Evolutionary conservation across 1,140 invertebrate species (phyloP).

Genomic region (Phthorimaea operculella): DNA sequence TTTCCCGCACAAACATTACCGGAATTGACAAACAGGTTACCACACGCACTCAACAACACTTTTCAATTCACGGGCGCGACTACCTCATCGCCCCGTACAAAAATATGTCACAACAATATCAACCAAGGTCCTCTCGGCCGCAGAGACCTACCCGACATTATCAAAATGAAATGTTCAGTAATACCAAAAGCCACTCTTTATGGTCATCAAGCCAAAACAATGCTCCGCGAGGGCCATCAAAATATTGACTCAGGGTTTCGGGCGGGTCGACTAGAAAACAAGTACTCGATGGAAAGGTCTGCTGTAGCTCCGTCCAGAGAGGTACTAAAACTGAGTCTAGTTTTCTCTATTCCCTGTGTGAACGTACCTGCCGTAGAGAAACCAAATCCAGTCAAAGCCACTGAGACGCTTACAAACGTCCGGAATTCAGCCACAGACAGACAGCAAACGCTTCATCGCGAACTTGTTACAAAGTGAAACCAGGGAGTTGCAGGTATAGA

Average conservation of each 20-base stretch:
- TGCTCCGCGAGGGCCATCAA: neutral
- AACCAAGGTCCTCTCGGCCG: neutral
- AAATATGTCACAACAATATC: neutral
- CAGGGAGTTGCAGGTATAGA: neutral
- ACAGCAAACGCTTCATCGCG: too few species aligned
- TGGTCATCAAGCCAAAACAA: neutral
- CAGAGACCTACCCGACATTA: neutral
- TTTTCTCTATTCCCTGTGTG: neutral
- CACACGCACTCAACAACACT: neutral
- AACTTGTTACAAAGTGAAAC: neutral
- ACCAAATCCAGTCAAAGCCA: neutral
- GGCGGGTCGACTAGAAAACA: neutral
- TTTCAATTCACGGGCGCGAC: neutral
- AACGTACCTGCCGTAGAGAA: neutral
- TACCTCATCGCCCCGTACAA: neutral
- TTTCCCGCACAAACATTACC: neutral
- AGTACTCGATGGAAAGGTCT: neutral
- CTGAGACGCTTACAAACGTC: constrained; percentile 7
- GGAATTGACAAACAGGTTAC: neutral
- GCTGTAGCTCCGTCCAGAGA: constrained; percentile 7
- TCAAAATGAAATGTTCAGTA: neutral
- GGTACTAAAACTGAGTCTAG: constrained; percentile 1
- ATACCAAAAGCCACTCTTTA: neutral
- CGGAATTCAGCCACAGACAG: too few species aligned
- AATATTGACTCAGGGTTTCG: constrained; percentile 2